Conservation (phyloP, 2,797 vertebrate species). For the Bucorvus abyssinicus region DNA sequence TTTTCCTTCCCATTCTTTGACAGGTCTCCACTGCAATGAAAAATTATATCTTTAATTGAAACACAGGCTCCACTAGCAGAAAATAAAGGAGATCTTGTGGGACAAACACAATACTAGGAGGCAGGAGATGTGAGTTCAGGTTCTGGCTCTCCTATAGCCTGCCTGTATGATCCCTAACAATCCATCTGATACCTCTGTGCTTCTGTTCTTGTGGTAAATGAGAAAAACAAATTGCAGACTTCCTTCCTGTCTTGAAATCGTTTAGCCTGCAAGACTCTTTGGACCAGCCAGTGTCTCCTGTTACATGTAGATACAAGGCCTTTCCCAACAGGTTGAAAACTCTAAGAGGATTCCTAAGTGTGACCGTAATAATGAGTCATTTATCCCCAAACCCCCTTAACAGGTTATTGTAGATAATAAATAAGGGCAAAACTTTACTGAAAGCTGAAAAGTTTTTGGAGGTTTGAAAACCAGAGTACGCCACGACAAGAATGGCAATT, state of each 20-base stretch:
- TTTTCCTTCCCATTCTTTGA: neutral
- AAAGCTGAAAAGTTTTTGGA: constrained; percentile 13
- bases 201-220: constrained; percentile 42
- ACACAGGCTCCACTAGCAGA: neutral
- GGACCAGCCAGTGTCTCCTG: neutral
- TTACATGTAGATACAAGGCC: neutral
- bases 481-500: neutral
- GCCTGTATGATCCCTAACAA: neutral
- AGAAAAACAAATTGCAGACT: constrained; percentile 56
- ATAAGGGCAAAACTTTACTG: neutral
- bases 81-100: neutral
- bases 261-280: neutral
- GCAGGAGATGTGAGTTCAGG: neutral
- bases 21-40: neutral
- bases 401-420: constrained; percentile 36
- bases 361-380: constrained; percentile 5
- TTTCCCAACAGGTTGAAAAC: constrained; percentile 22
- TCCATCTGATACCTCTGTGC: neutral
- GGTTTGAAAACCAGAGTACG: constrained; percentile 11
- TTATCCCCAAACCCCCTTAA: neutral
- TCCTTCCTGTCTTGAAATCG: constrained; percentile 7
- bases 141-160: neutral
- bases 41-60: constrained; percentile 19
- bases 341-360: constrained; percentile 24
- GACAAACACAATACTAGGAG: neutral